phyloP scores from a whole-genome alignment of 2,888 invertebrate genomes.

The Dermolepida albohirtum region DNA sequence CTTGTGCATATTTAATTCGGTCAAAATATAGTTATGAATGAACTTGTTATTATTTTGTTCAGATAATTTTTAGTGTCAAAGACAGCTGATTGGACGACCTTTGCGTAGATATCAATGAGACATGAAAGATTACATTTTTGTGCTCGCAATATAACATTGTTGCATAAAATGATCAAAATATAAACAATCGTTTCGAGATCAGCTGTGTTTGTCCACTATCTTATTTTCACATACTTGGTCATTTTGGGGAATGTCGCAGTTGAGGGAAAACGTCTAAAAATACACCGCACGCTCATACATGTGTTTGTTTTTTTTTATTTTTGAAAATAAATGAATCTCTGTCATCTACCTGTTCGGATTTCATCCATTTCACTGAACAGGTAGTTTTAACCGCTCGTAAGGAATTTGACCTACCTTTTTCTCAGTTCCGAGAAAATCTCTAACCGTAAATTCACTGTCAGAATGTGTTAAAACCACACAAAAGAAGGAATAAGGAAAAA shows the following conservation, averaged over 20 bases:
- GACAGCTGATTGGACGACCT: slow-evolving; percentile 51
- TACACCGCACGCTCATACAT: background rate
- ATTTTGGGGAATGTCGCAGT: background rate
- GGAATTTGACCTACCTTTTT: slow-evolving; percentile 30
- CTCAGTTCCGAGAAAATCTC: slow-evolving; percentile 29
- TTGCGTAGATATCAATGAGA: slow-evolving; percentile 31
- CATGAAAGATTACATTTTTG: slow-evolving; percentile 4
- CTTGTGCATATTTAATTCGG: background rate
- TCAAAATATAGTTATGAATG: slow-evolving; percentile 46
- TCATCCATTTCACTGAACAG: slow-evolving; percentile 13
- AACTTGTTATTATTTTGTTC: slow-evolving; percentile 43
- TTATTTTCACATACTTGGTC: background rate
- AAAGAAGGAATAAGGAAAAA: background rate
- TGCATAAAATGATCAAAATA: slow-evolving; percentile 8
- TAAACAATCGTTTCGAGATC: slow-evolving; percentile 33
- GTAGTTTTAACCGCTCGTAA: slow-evolving; percentile 24
- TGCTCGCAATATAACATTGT: background rate
- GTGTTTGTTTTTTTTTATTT: background rate
- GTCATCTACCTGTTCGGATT: slow-evolving; percentile 32
- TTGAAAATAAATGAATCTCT: slow-evolving; percentile 1
- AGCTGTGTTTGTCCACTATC: slow-evolving; percentile 27
- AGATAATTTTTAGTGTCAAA: slow-evolving; percentile 47
- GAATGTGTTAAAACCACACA: background rate
- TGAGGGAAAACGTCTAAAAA: slow-evolving; percentile 6
- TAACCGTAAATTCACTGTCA: slow-evolving; percentile 2